Base-by-base conservation (phyloP, 2,797 vertebrate species). In the Menidia menidia region DNA sequence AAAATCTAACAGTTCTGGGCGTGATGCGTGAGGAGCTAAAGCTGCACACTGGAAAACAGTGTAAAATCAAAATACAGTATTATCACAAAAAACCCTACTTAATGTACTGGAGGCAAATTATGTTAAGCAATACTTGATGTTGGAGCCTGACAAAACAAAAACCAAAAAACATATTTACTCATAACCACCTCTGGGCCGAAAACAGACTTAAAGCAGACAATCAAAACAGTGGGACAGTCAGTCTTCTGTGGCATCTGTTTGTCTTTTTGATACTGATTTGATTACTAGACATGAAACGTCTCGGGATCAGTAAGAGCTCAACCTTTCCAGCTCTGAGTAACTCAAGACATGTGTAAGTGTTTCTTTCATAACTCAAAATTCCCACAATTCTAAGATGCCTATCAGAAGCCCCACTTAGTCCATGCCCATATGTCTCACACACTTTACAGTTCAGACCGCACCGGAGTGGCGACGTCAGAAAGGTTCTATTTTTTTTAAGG, bases 121-220 rank as follows among this genome's bases (percentile, higher is more conserved):
- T 19, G 47, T 52, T 52, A 52, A 31, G 12, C 30, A 52, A 30
- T 19, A 31, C 13, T 30, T 51, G 19, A 39, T 39, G 30, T 8
- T 31, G 12, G 14, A 30, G 19, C 19, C 50, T 14, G 6, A 31
- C 13, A 6, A 31, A 52, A 30, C 18, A 50, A 50, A 50, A 7
- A 47, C 4, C 10, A 25, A 9, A 50, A 25, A 6, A 10, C 12
- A 51, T 1, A 55, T 16, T 25, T 7, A 18, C 12, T 55, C 30
- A 53, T 6, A 58, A 18, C 13, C 16, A 88, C 88, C 82, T 90
- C 66, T 72, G 30, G 3, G 71, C 71, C 75, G 32, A 79, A 78
- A 83, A 72, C 70, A 68, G 90, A 92, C 92, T 92, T 91, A 92
- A 78, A 77, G 68, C 35, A 71, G 64, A 48, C 83, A 84, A 87